These are phyloP conservation scores for Piprites chloris DNA, from an alignment of 2,113 vertebrate genomes.

Conservation along the genomic window DNA sequence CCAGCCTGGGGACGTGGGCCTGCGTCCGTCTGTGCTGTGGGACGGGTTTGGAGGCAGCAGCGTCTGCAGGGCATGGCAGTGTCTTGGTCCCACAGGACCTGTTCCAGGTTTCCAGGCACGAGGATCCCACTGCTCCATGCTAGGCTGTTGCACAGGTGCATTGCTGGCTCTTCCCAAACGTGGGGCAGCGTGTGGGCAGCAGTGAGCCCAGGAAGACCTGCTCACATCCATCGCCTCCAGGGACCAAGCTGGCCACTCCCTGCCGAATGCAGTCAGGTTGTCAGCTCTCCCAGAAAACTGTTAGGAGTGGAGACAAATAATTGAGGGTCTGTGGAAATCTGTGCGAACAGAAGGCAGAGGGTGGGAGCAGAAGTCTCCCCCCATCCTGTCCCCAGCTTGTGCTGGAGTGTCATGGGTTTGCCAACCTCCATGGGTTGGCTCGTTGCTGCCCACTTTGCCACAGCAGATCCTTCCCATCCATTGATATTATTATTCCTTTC, in stretches of 20 bases:
- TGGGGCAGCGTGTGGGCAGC: neutral
- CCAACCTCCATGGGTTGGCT: neutral
- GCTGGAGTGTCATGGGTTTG: no score
- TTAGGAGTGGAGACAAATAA: neutral
- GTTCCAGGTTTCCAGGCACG: rapidly evolving
- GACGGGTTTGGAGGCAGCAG: neutral
- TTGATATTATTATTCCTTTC: neutral
- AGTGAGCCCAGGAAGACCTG: neutral
- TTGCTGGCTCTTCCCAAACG: rapidly evolving
- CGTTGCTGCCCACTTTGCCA: neutral
- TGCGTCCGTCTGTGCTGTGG: neutral
- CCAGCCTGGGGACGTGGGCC: rapidly evolving
- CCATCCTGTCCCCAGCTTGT: neutral
- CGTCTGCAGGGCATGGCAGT: rapidly evolving
- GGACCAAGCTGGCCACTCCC: neutral
- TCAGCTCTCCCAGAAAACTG: neutral
- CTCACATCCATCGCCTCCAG: neutral
- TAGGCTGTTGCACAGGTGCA: rapidly evolving
- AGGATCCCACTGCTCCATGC: rapidly evolving
- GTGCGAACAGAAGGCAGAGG: neutral
- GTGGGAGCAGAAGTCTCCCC: neutral
- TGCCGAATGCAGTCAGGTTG: neutral
- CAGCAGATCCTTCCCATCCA: neutral
- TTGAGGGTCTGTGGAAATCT: neutral
- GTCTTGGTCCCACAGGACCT: rapidly evolving